A percentile compares a stretch with the other conserved stretches of the same genome.
Evolutionary conservation across 2,113 vertebrate genomes (phyloP).

Genomic region (Clupea harengus): DNA sequence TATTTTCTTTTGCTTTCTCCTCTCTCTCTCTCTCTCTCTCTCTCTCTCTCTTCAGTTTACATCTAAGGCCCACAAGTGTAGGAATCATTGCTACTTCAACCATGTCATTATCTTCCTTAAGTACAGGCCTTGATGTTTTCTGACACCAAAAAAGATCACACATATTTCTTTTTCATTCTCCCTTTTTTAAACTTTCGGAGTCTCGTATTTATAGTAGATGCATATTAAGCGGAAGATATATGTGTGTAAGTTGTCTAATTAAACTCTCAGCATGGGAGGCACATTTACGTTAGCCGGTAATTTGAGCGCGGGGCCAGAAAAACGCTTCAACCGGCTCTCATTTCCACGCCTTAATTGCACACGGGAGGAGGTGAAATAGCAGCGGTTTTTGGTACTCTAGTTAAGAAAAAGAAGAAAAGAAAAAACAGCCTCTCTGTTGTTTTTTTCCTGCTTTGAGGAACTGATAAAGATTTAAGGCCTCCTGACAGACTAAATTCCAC

Average conservation of each 20-base stretch:
- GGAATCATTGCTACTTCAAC: constrained; percentile 52
- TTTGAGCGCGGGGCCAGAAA: constrained; percentile 54
- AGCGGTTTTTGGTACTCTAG: neutral
- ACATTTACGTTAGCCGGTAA: constrained; percentile 57
- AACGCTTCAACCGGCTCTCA: constrained; percentile 45
- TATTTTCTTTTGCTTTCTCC: neutral
- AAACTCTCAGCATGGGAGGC: constrained; percentile 53
- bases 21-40: neutral
- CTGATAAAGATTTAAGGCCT: constrained; percentile 7
- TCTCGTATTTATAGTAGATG: constrained; percentile 63
- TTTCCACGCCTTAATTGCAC: constrained; percentile 57
- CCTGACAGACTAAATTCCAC: neutral
- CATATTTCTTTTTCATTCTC: constrained; percentile 43
- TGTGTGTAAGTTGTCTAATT: constrained; percentile 62
- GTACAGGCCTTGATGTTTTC: constrained; percentile 58
- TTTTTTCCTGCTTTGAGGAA: neutral
- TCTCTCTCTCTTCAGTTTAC: constrained; percentile 36
- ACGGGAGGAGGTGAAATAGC: constrained; percentile 54
- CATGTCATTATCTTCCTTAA: constrained; percentile 66
- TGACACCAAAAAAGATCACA: constrained; percentile 58
- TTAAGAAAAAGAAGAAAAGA: neutral
- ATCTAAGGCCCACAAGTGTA: constrained; percentile 51
- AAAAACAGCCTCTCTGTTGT: neutral
- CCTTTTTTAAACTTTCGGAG: neutral
- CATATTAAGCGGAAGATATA: constrained; percentile 65